phyloP scores from a whole-genome alignment of 2,113 vertebrate genomes.

The Coreoperca whiteheadi region DNA sequence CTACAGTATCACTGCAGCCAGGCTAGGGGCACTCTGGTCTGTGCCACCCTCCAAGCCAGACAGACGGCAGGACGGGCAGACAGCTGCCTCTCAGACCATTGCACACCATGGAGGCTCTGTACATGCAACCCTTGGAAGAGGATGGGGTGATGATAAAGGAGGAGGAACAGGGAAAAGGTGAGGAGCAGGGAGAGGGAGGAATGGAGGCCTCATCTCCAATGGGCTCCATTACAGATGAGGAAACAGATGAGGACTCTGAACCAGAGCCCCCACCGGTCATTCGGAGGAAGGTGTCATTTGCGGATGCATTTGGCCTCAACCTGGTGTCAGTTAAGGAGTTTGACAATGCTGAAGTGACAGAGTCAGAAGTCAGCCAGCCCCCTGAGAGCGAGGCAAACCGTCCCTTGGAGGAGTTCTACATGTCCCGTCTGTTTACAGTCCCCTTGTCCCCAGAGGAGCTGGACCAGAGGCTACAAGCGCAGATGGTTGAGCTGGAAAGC shows the following conservation, averaged over 20 bases:
- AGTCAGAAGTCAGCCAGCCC: constrained; percentile 56
- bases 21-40: constrained; percentile 79
- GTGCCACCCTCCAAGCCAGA: constrained; percentile 84
- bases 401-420: constrained; percentile 85
- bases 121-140: constrained; percentile 66
- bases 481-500: constrained; percentile 90
- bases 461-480: constrained; percentile 84
- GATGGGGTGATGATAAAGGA: constrained; percentile 72
- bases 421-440: constrained; percentile 88
- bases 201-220: constrained; percentile 81
- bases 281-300: constrained; percentile 94
- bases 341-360: constrained; percentile 82
- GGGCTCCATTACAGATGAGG: constrained; percentile 86
- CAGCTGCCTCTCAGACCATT: constrained; percentile 71
- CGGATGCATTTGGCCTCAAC: constrained; percentile 94
- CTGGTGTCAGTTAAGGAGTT: constrained; percentile 97
- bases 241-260: constrained; percentile 84
- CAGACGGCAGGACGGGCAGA: constrained; percentile 59
- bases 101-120: constrained; percentile 84
- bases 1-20: constrained; percentile 85
- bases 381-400: constrained; percentile 65
- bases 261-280: constrained; percentile 75
- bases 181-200: constrained; percentile 79
- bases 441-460: constrained; percentile 88
- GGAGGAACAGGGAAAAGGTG: constrained; percentile 70